These are phyloP conservation scores for Poeciliopsis paucimaculata DNA, from an alignment of 2,797 vertebrate genomes.

Conservation along the genomic window DNA sequence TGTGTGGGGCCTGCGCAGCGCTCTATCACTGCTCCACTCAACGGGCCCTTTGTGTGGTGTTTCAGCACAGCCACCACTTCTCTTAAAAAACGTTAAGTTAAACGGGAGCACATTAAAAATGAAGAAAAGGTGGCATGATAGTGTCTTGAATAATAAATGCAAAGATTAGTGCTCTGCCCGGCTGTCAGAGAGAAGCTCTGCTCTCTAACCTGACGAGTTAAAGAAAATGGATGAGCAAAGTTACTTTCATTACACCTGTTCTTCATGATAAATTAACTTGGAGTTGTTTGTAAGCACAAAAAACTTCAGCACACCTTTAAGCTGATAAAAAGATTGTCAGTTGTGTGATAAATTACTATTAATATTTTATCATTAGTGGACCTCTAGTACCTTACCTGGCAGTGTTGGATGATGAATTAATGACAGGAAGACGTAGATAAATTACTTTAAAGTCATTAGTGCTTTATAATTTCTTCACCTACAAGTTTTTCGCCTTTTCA, in stretches of 20 bases:
- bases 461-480: constrained; percentile 8
- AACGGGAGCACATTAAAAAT: constrained; percentile 68
- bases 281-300: constrained; percentile 33
- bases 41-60: constrained; percentile 24
- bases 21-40: constrained; percentile 16
- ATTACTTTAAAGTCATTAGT: constrained; percentile 10
- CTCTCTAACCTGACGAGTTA: constrained; percentile 61
- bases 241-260: constrained; percentile 51
- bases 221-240: constrained; percentile 42
- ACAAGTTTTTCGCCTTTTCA: not conserved
- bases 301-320: constrained; percentile 21
- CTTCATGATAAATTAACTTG: constrained; percentile 49
- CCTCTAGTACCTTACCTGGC: not conserved
- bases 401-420: constrained; percentile 11
- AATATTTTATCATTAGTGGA: constrained; percentile 14
- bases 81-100: constrained; percentile 58
- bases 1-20: constrained; percentile 31
- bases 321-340: constrained; percentile 23
- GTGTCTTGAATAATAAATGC: constrained; percentile 75
- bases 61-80: constrained; percentile 40
- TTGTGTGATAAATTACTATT: constrained; percentile 11
- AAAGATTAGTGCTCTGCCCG: constrained; percentile 69
- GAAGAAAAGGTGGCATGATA: constrained; percentile 67
- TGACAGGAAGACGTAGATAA: constrained; percentile 9
- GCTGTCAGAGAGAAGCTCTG: constrained; percentile 67